These are phyloP conservation scores for Litocranius walleri DNA, from an alignment of 2,113 vertebrate genomes.

Conservation along the genomic window DNA sequence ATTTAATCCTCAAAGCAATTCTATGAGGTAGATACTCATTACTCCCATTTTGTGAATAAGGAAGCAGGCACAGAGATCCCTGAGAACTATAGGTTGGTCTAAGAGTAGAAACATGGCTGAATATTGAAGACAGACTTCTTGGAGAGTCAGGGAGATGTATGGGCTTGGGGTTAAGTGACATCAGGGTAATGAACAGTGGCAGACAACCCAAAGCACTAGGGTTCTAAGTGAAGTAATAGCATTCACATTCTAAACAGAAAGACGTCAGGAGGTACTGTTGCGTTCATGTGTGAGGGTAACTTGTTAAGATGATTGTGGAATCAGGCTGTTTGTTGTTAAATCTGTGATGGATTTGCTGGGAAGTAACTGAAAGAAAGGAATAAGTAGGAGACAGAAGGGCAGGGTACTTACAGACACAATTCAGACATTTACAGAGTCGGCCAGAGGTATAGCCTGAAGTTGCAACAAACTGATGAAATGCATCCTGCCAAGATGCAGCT, in stretches of 20 bases:
- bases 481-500: not conserved
- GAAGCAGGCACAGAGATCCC: not conserved
- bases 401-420: not conserved
- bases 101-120: not conserved
- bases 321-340: not conserved
- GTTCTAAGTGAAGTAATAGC: not conserved
- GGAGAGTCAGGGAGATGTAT: not conserved
- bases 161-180: not conserved
- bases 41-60: not conserved
- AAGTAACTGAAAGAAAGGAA: not conserved
- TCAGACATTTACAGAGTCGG: not conserved
- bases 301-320: not conserved
- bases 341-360: not conserved
- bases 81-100: not conserved
- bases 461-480: not conserved
- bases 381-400: not conserved
- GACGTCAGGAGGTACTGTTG: not conserved
- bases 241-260: not conserved
- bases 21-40: not conserved
- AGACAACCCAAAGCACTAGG: not conserved
- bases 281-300: not conserved
- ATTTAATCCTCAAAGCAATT: not conserved
- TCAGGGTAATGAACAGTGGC: not conserved
- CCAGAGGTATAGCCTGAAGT: not conserved
- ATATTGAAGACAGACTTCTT: not conserved